Base-by-base conservation (phyloP, 2,113 vertebrate species). In the Oceanodroma tethys region DNA sequence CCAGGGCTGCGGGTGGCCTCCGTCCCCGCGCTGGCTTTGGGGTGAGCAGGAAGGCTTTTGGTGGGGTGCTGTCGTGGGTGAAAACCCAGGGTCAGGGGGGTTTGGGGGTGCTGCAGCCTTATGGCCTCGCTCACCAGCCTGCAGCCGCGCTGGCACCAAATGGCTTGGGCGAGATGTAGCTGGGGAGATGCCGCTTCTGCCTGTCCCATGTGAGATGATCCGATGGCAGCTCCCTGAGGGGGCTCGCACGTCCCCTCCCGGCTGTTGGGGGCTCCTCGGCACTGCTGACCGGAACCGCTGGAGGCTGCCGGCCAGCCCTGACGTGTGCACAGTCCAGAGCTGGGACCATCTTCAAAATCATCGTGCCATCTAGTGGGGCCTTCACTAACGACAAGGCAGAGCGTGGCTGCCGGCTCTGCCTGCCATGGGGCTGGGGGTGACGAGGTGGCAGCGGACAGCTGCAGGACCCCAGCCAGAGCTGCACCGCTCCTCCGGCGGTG, bases 301-400 rank as follows among this genome's bases (percentile, higher is more conserved):
- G n/a, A n/a, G n/a, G n/a, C n/a, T 29, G 10, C n/a, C 26, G 10
- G 40, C 66, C 9, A 2, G 18, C 36, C 42, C 67, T 38, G 63
- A 14, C 0, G 1, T 0, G 4, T 3, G n/a, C 45, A 1, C 3
- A 11, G 23, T 4, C 42, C 60, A 36, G 22, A 10, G 11, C 58
- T 5, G 72, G 72, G 76, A 70, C 72, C 81, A 48, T 95, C 59
- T 23, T 10, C 9, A 68, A 55, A 59, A 10, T 23, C 93, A 76
- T 95, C 32, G 10, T 89, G 95, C 96, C 96, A 91, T 66, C 96
- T 97, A 97, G 96, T 23, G 96, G 96, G 72, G 88, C 63, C 25
- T 30, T 25, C 93, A 6, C 36, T 81, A 43, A 43, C 0, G 16
- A 16, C 89, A 52, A 9, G 27, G 36, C 45, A 16, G 73, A 52